phyloP scores from a whole-genome alignment of 1,140 invertebrate genomes.

The Drosophila arizonae region DNA sequence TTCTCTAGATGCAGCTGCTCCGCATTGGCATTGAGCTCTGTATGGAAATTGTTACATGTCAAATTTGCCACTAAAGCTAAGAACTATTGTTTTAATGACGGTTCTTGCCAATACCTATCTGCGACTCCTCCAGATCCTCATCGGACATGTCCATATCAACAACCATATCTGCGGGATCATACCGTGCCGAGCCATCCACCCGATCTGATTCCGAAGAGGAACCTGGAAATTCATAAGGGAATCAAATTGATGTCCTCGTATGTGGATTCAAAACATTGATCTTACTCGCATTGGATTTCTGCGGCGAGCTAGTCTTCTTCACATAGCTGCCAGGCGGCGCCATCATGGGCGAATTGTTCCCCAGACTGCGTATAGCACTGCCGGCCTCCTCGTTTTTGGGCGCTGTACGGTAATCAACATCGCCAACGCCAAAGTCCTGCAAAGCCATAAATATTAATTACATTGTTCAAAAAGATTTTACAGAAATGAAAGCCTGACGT shows the following conservation, averaged over 20 bases:
- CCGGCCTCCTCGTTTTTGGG: slow-evolving; percentile 33
- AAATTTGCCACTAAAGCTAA: slow-evolving; percentile 19
- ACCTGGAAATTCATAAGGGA: slow-evolving; percentile 34
- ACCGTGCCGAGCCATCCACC: slow-evolving; percentile 68
- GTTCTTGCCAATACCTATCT: slow-evolving; percentile 59
- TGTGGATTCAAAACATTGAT: neutral
- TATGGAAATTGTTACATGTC: slow-evolving; percentile 25
- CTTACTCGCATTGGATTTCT: slow-evolving; percentile 83
- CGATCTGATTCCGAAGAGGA: slow-evolving; percentile 74
- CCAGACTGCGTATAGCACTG: slow-evolving; percentile 40
- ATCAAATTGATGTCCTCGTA: neutral
- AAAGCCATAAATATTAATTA: neutral
- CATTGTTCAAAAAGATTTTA: neutral
- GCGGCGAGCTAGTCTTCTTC: slow-evolving; percentile 70
- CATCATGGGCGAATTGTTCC: slow-evolving; percentile 58
- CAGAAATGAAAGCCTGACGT: too few species aligned
- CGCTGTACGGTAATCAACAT: slow-evolving; percentile 70
- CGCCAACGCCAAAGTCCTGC: slow-evolving; percentile 59
- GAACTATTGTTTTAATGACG: neutral
- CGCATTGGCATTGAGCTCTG: slow-evolving; percentile 54
- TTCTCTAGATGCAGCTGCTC: slow-evolving; percentile 25
- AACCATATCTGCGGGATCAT: slow-evolving; percentile 85
- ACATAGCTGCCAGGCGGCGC: slow-evolving; percentile 57
- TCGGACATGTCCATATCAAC: slow-evolving; percentile 90
- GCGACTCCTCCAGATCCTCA: slow-evolving; percentile 84